Conservation (phyloP, 1,140 invertebrate genomes). For the Bombus haemorrhoidalis region DNA sequence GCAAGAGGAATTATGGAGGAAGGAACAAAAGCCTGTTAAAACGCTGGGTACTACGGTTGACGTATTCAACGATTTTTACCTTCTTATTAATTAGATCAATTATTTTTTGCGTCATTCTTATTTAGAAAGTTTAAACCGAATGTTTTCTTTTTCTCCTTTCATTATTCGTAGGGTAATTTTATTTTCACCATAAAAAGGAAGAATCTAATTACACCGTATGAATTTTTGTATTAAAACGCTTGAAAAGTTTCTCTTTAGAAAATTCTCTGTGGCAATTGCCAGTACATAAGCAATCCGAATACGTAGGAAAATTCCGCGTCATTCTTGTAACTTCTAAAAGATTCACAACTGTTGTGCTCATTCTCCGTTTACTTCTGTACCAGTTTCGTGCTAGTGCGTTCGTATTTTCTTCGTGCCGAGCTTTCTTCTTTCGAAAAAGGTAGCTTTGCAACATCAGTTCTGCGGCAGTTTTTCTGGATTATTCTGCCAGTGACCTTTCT, state of each 20-base stretch:
- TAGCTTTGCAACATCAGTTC: constrained; percentile 12
- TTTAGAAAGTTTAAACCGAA: too few relatives aligned
- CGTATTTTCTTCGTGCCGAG: constrained; percentile 21
- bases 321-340: constrained; percentile 35
- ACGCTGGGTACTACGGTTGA: not conserved
- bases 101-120: too few relatives aligned
- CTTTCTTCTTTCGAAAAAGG: constrained; percentile 21
- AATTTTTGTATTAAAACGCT: not conserved
- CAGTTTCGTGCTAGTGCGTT: constrained; percentile 39
- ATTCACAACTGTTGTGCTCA: constrained; percentile 39
- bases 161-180: too few relatives aligned
- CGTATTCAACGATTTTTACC: not conserved
- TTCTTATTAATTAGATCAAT: not conserved
- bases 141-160: too few relatives aligned
- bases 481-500: not conserved
- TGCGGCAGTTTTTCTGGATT: constrained; percentile 4
- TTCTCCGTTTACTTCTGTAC: constrained; percentile 31
- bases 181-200: too few relatives aligned
- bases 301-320: constrained; percentile 22
- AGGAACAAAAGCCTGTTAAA: not conserved
- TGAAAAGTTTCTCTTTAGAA: not conserved
- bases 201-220: too few relatives aligned
- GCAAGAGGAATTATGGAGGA: not conserved
- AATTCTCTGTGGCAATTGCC: not conserved
- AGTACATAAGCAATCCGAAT: constrained; percentile 16